A percentile compares a stretch with the other conserved stretches of the same genome.
These are phyloP conservation scores for Morone chrysops DNA, from an alignment of 2,113 vertebrate genomes.

Conservation along the genomic window DNA sequence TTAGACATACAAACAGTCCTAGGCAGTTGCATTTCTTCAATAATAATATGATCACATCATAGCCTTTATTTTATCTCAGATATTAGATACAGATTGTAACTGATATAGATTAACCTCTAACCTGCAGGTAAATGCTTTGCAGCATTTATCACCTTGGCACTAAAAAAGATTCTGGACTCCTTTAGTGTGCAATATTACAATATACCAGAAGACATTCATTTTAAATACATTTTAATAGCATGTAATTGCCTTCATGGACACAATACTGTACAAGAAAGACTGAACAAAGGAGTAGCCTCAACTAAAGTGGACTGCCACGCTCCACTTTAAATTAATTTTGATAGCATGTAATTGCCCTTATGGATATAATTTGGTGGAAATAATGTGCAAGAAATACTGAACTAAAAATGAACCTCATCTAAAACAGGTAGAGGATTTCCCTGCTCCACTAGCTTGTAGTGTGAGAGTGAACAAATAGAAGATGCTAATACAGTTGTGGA, in stretches of 20 bases:
- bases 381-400: not conserved
- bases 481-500: not conserved
- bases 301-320: too few species aligned
- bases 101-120: not conserved
- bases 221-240: not conserved
- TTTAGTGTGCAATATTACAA: not conserved
- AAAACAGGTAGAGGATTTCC: not conserved
- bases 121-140: not conserved
- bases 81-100: not conserved
- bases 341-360: not conserved
- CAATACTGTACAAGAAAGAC: not conserved
- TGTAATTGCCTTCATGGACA: not conserved
- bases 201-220: not conserved
- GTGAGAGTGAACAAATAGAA: not conserved
- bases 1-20: constrained; percentile 12
- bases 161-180: not conserved
- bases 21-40: constrained; percentile 4
- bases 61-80: not conserved
- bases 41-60: not conserved
- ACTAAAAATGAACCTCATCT: not conserved
- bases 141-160: not conserved
- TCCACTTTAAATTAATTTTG: too few species aligned
- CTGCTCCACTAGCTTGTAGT: too few species aligned
- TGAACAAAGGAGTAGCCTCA: too few species aligned
- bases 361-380: not conserved